phyloP scores from a whole-genome alignment of 2,113 vertebrate genomes.

The Chamaea fasciata region DNA sequence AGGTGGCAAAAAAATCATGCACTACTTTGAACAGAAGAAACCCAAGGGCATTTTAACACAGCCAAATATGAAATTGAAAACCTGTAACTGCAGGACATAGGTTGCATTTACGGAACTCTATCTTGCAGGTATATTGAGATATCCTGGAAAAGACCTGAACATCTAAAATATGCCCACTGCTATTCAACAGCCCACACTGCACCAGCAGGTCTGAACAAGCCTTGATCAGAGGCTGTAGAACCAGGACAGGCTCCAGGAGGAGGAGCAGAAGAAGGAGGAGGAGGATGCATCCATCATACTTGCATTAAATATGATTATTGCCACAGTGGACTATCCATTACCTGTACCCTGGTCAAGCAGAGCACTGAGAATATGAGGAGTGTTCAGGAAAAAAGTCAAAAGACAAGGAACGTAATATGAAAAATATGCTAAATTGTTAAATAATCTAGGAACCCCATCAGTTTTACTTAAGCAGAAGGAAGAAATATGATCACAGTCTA shows the following conservation, averaged over 20 bases:
- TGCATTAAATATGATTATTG: not conserved
- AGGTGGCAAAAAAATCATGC: not conserved
- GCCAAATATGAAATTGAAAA: not conserved
- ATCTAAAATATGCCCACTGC: not conserved
- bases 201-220: not conserved
- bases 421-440: not conserved
- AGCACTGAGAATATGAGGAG: not conserved
- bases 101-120: not conserved
- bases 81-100: not conserved
- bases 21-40: not conserved
- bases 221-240: not conserved
- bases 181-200: fast-evolving
- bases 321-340: not conserved
- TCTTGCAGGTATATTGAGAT: not conserved
- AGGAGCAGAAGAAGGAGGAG: not conserved
- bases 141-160: not conserved
- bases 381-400: not conserved
- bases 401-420: not conserved
- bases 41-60: not conserved
- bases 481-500: not conserved
- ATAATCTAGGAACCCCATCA: not conserved
- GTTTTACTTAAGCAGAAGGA: not conserved
- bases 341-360: not conserved
- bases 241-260: not conserved
- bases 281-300: not conserved